Conservation (phyloP, 2,888 invertebrate genomes). For the Sinelater perroti region DNA sequence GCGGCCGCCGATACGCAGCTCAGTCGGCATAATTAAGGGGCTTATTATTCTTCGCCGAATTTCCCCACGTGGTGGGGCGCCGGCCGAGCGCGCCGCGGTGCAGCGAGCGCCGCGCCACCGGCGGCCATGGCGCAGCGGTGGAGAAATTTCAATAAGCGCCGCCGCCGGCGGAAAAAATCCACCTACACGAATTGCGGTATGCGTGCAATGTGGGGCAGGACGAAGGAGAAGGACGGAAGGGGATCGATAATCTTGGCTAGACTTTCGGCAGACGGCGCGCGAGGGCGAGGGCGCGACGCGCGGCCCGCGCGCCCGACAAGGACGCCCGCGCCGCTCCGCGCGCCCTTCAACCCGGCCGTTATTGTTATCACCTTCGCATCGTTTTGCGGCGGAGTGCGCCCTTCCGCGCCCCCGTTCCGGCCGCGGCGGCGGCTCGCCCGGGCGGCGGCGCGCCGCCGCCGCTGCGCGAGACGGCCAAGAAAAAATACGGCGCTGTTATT, state of each 20-base stretch:
- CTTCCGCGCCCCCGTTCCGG: conserved; percentile 1
- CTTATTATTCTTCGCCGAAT: too few relatives aligned
- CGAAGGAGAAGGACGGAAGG: conserved; percentile 52
- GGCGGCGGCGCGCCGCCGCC: background rate
- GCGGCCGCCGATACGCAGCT: too few relatives aligned
- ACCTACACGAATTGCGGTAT: conserved; percentile 29
- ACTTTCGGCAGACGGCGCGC: conserved; percentile 54
- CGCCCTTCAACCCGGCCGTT: conserved; percentile 17
- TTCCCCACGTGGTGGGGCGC: too few relatives aligned
- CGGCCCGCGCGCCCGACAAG: conserved; percentile 5
- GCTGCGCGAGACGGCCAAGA: too few relatives aligned
- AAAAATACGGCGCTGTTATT: conserved; percentile 48
- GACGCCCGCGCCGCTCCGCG: conserved; percentile 5
- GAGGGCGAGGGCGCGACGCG: conserved; percentile 29
- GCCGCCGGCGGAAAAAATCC: conserved; percentile 13
- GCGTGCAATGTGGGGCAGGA: conserved; percentile 24
- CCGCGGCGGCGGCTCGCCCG: too few relatives aligned
- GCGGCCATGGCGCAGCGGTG: background rate
- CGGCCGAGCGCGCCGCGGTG: too few relatives aligned
- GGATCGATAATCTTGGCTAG: conserved; percentile 63
- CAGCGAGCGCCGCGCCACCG: too few relatives aligned
- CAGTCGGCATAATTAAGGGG: too few relatives aligned
- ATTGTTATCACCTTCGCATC: conserved; percentile 18
- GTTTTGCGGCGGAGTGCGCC: conserved; percentile 3
- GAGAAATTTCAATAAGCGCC: conserved; percentile 11